Evolutionary conservation across 2,888 invertebrate species (phyloP).

Genomic region (Aspidiotus destructor): DNA sequence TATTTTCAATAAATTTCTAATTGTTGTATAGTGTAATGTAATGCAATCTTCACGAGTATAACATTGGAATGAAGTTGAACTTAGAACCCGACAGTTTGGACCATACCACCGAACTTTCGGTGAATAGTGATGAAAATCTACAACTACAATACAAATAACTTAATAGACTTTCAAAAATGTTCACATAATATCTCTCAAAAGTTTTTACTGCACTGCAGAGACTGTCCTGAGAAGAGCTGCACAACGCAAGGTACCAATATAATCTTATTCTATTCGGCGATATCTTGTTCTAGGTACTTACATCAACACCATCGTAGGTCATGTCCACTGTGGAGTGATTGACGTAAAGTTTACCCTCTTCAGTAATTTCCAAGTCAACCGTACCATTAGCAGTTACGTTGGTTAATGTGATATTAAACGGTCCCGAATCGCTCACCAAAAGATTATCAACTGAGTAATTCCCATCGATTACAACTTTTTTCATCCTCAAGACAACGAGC

Average conservation of each 20-base stretch:
- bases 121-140: too few species aligned
- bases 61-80: too few species aligned
- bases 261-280: neutral
- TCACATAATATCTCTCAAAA: too few species aligned
- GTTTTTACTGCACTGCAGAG: too few species aligned
- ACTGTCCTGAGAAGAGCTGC: too few species aligned
- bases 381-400: conserved; percentile 59
- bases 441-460: conserved; percentile 64
- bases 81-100: too few species aligned
- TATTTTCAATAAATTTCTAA: too few species aligned
- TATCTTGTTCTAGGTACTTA: neutral
- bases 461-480: conserved; percentile 60
- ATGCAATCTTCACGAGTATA: too few species aligned
- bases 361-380: conserved; percentile 60
- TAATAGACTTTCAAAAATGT: too few species aligned
- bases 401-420: conserved; percentile 64
- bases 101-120: too few species aligned
- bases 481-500: conserved; percentile 59
- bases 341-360: conserved; percentile 64
- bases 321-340: conserved; percentile 71
- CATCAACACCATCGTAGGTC: conserved; percentile 60
- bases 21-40: too few species aligned
- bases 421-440: conserved; percentile 60
- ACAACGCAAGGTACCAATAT: neutral
- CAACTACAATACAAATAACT: too few species aligned